These are phyloP conservation scores for Acropternis orthonyx DNA, from an alignment of 2,797 vertebrate genomes.

Conservation along the genomic window DNA sequence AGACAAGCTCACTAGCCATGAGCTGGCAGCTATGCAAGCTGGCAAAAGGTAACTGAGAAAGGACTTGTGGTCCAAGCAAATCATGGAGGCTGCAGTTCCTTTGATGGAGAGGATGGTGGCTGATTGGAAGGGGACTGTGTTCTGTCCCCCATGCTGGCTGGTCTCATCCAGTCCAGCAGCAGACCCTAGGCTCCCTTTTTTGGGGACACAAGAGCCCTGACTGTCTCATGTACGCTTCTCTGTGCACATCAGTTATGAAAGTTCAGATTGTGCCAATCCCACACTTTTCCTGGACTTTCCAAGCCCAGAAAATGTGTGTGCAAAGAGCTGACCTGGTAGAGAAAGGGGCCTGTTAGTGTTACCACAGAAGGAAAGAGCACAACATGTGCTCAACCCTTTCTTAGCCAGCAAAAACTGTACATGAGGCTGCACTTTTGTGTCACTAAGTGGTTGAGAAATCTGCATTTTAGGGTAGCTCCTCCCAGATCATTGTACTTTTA, in stretches of 20 bases:
- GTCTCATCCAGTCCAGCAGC: neutral
- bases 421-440: neutral
- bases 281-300: neutral
- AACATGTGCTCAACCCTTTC: neutral
- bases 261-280: neutral
- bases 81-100: neutral
- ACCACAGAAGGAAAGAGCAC: neutral
- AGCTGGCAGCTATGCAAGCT: neutral
- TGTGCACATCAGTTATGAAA: neutral
- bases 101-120: neutral
- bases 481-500: neutral
- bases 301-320: neutral
- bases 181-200: neutral
- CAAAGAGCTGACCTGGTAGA: neutral
- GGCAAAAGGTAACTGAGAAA: neutral
- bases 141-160: neutral
- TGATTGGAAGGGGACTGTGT: neutral
- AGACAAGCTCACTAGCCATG: neutral
- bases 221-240: fast-evolving
- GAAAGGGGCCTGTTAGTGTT: neutral
- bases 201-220: neutral
- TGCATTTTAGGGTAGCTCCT: neutral
- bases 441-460: neutral
- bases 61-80: neutral
- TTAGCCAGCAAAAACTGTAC: neutral